Evolutionary conservation across 2,113 vertebrate species (phyloP), one percentile per base, ranked within the genome.

Genomic region (Brachionichthys hirsutus): DNA sequence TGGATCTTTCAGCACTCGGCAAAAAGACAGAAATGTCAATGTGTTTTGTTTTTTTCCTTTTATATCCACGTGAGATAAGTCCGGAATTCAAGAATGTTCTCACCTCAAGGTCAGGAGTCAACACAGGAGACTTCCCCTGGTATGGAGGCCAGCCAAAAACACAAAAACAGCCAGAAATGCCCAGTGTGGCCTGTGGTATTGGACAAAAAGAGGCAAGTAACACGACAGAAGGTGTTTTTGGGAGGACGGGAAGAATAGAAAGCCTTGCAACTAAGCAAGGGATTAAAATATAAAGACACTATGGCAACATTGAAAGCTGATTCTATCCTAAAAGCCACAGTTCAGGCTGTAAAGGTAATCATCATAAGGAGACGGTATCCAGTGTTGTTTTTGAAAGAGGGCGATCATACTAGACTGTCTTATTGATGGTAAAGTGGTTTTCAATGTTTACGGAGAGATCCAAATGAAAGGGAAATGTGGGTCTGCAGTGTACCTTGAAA

Each of bases 291-390:
- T 22, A 65, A 45, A 51, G 8, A 44, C n/a, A 74, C 46, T 50
- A 59, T 3, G 15, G 34, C 48, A 56, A 42, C 22, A 48, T 1
- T 70, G 63, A 77, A 77, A 47, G 46, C 41, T 41, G 52, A 63
- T 65, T 60, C 30, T 54, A 53, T 75, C 76, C 54, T 74, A 12
- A 40, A 70, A 78, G 62, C 65, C 58, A 67, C 64, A 76, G 74
- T 71, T 75, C 53, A 48, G 70, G 51, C 73, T 79, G 76, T 53
- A 46, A 80, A 77, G 72, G 70, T 83, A 81, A 86, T 84, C 56
- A 82, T 80, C 69, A 51, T 7, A 0, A 10, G 34, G 55, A 72
- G 59, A 78, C 17, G 15, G 60, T 75, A 62, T 80, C 66, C 63
- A 73, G 63, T 69, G 55, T 72, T 84, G 68, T 77, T 73, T 83